Evolutionary conservation across 1,140 invertebrate species (phyloP).

Genomic region (Notospermus geniculatus): DNA sequence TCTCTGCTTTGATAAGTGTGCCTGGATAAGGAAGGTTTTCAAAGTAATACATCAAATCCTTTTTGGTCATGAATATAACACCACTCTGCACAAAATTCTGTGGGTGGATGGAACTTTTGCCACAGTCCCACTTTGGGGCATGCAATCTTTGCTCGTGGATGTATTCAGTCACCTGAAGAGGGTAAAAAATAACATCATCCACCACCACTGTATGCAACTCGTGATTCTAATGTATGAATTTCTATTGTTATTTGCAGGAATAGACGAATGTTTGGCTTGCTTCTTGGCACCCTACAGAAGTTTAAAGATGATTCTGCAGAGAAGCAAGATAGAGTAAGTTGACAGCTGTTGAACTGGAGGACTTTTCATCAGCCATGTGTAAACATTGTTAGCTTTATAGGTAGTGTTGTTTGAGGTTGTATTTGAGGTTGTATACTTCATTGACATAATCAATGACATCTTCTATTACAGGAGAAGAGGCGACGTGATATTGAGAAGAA

Average conservation of each 20-base stretch:
- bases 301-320: conserved; percentile 93
- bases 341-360: neutral
- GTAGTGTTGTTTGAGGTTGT: neutral
- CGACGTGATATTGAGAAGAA: conserved; percentile 88
- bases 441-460: neutral
- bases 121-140: neutral
- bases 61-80: no score
- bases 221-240: no score
- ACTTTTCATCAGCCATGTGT: neutral
- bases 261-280: conserved; percentile 89
- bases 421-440: neutral
- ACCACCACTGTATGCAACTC: neutral
- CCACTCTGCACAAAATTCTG: conserved; percentile 21
- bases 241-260: conserved; percentile 61
- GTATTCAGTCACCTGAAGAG: neutral
- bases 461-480: conserved; percentile 73
- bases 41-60: no score
- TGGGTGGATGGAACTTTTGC: conserved; percentile 4
- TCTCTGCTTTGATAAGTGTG: no score
- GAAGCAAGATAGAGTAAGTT: conserved; percentile 67
- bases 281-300: conserved; percentile 86
- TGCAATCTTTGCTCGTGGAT: no score
- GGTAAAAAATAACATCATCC: neutral
- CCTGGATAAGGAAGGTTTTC: no score
- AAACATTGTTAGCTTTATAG: neutral